Evolutionary conservation across 2,797 vertebrate genomes (phyloP).

Genomic region (Balearica regulorum): DNA sequence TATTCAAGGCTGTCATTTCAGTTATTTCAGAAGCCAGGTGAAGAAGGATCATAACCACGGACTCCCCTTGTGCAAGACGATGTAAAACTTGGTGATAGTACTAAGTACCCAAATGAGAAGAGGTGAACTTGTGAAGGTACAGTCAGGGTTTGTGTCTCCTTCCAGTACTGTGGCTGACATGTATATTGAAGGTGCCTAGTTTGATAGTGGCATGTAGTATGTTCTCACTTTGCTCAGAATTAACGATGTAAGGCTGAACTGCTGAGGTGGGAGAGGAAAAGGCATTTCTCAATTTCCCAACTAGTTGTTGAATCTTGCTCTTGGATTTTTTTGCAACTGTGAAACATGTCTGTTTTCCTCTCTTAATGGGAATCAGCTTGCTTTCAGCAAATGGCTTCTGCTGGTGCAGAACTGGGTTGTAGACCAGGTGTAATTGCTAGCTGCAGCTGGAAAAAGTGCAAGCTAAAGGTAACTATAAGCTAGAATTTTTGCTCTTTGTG

Average conservation of each 20-base stretch:
- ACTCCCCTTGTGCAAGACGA: not conserved
- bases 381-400: not conserved
- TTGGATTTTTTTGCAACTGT: not conserved
- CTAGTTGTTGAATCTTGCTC: not conserved
- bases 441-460: not conserved
- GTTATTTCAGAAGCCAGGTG: slow-evolving; percentile 10
- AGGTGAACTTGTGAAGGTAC: not conserved
- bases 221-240: not conserved
- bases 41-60: not conserved
- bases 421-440: not conserved
- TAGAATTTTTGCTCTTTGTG: not conserved
- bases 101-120: not conserved
- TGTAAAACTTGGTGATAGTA: not conserved
- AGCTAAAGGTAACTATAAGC: not conserved
- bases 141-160: not conserved
- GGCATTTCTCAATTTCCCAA: not conserved
- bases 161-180: not conserved
- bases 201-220: not conserved
- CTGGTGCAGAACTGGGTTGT: not conserved
- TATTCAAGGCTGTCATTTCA: slow-evolving; percentile 1
- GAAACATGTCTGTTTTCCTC: not conserved
- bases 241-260: not conserved
- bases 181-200: not conserved
- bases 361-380: not conserved
- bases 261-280: not conserved